These are phyloP conservation scores for Polypedilum vanderplanki DNA, from an alignment of 1,140 invertebrate species.

Conservation along the genomic window DNA sequence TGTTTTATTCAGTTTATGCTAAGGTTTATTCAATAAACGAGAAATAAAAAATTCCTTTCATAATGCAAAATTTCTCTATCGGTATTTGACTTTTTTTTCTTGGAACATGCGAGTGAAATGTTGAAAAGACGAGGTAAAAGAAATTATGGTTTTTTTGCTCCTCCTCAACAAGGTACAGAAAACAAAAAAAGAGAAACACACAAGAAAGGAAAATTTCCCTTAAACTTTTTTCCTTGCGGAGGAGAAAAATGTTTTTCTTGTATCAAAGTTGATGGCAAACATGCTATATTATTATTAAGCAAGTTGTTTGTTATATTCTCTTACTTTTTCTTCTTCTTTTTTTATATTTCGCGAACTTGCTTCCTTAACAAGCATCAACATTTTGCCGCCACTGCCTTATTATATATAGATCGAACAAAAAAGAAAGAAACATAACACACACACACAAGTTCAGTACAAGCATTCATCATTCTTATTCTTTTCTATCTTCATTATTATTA, in stretches of 20 bases:
- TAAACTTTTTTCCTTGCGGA: not conserved
- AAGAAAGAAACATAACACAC: too few species aligned
- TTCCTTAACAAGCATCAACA: not conserved
- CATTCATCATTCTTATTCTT: slow-evolving; percentile 2
- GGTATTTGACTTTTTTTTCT: slow-evolving; percentile 5
- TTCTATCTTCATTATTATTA: not conserved
- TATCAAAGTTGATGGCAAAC: slow-evolving; percentile 12
- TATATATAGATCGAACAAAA: too few species aligned
- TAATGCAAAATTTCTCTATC: slow-evolving; percentile 2
- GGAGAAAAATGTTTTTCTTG: not conserved
- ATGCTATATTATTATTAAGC: slow-evolving; percentile 19
- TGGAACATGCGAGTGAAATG: not conserved
- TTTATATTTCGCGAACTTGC: not conserved
- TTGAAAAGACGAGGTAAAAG: not conserved
- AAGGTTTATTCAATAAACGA: slow-evolving; percentile 16
- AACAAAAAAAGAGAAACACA: not conserved
- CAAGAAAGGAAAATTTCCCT: not conserved
- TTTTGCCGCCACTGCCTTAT: too few species aligned
- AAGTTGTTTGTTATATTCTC: slow-evolving; percentile 6
- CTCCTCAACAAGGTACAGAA: not conserved
- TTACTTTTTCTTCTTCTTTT: too few species aligned
- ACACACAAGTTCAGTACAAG: not conserved
- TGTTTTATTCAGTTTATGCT: not conserved
- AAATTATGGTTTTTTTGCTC: not conserved
- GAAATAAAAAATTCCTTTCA: not conserved